Conservation (phyloP, 2,888 invertebrate species). For the Chrysina gloriosa region DNA sequence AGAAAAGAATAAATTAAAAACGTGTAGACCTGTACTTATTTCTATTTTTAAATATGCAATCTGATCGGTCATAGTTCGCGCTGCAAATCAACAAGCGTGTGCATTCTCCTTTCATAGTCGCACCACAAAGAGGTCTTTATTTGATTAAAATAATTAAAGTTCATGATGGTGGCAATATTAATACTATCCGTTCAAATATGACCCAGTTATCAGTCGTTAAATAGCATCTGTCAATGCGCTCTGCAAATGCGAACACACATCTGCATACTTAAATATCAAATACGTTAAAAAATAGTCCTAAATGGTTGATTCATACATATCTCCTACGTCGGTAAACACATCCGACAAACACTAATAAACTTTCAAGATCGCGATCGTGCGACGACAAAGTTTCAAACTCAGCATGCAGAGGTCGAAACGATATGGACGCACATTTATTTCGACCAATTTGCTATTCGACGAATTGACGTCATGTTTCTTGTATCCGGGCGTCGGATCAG, state of each 20-base stretch:
- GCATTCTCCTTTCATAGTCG: background rate
- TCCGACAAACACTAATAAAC: conserved; percentile 38
- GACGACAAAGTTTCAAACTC: conserved; percentile 30
- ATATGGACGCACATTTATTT: conserved; percentile 53
- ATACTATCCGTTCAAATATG: conserved; percentile 38
- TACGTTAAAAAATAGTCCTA: conserved; percentile 7
- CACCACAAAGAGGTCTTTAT: background rate
- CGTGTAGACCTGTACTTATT: no score
- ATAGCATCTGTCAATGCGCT: conserved; percentile 22
- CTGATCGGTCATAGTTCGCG: no score
- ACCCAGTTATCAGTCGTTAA: conserved; percentile 38
- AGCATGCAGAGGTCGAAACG: conserved; percentile 49
- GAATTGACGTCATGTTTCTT: conserved; percentile 55
- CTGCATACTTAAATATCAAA: background rate
- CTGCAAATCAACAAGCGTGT: no score
- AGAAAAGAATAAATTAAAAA: no score
- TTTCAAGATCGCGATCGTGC: conserved; percentile 43
- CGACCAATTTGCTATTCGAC: conserved; percentile 55
- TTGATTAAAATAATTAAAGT: conserved; percentile 31
- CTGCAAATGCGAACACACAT: background rate
- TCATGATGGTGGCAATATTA: conserved; percentile 19
- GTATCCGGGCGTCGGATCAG: conserved; percentile 26
- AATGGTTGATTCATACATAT: conserved; percentile 44
- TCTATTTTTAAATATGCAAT: no score
- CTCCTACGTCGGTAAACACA: conserved; percentile 57